Percentiles rank a stretch among this genome's conserved stretches.
Conservation (phyloP, 2,888 invertebrate species). For the Microctonus hyperodae region DNA sequence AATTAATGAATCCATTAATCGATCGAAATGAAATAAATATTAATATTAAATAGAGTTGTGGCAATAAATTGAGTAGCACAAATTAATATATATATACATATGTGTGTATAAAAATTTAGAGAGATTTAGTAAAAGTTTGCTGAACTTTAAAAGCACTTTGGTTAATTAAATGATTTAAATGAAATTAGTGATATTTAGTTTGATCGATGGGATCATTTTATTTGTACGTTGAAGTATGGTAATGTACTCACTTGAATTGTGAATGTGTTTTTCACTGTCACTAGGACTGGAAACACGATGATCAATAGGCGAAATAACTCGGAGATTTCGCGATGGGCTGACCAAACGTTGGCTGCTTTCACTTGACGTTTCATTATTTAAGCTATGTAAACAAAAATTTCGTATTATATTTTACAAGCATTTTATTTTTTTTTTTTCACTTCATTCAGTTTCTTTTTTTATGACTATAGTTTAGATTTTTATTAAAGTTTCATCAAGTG, state of each 20-base stretch:
- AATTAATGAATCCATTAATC: background rate
- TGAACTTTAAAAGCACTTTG: too few relatives aligned
- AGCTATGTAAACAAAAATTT: background rate
- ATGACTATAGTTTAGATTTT: too few relatives aligned
- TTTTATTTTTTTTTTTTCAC: background rate
- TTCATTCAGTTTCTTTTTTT: background rate
- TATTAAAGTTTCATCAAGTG: too few relatives aligned
- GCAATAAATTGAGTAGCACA: too few relatives aligned
- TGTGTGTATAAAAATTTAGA: too few relatives aligned
- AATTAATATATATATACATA: too few relatives aligned
- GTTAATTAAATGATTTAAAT: too few relatives aligned
- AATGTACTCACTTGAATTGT: constrained; percentile 50
- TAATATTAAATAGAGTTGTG: too few relatives aligned
- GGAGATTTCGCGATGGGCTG: constrained; percentile 50
- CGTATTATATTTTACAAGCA: background rate
- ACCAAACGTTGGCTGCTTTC: constrained; percentile 48
- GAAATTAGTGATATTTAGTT: background rate
- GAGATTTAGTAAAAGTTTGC: too few relatives aligned
- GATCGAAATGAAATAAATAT: too few relatives aligned
- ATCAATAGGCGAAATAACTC: constrained; percentile 52
- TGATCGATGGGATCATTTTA: constrained; percentile 6
- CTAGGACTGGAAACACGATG: constrained; percentile 57
- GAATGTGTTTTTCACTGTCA: constrained; percentile 53
- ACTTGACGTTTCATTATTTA: constrained; percentile 44
- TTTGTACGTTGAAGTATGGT: background rate